Conservation (phyloP, 2,888 invertebrate genomes). For the Drosophila subsilvestris region DNA sequence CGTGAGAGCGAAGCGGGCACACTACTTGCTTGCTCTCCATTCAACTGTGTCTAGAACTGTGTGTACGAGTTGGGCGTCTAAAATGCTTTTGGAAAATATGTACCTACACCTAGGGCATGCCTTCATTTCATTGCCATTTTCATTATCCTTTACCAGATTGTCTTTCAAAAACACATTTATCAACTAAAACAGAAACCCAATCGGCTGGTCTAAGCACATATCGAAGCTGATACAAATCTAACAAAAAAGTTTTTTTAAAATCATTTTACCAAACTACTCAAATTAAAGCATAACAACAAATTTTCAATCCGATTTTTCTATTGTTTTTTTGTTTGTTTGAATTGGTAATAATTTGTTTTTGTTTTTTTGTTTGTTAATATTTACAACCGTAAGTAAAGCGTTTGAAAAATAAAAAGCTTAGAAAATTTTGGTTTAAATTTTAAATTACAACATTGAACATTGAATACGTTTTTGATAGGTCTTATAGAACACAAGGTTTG, state of each 20-base stretch:
- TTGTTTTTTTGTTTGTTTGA: slow-evolving; percentile 13
- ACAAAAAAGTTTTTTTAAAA: slow-evolving; percentile 16
- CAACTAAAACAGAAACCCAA: slow-evolving; percentile 52
- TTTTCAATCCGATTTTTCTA: slow-evolving; percentile 5
- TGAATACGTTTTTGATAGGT: slow-evolving; percentile 59
- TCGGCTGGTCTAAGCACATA: slow-evolving; percentile 70
- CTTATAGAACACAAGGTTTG: slow-evolving; percentile 36
- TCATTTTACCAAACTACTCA: slow-evolving; percentile 35
- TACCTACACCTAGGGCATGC: slow-evolving; percentile 32
- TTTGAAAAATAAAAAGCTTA: slow-evolving; percentile 23
- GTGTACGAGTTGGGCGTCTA: slow-evolving; percentile 27
- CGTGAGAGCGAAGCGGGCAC: slow-evolving; percentile 45
- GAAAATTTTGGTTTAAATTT: slow-evolving; percentile 38
- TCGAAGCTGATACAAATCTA: slow-evolving; percentile 41
- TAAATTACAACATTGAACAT: slow-evolving; percentile 80
- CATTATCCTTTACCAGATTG: slow-evolving; percentile 11
- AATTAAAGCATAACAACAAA: slow-evolving; percentile 35
- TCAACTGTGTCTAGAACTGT: slow-evolving; percentile 22
- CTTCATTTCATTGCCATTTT: slow-evolving; percentile 25
- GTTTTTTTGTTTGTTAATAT: slow-evolving; percentile 29
- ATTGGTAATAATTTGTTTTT: slow-evolving; percentile 9
- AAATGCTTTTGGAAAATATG: slow-evolving; percentile 9
- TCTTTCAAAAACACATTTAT: slow-evolving; percentile 17
- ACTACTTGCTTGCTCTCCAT: slow-evolving; percentile 44
- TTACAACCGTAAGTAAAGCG: slow-evolving; percentile 34